Evolutionary conservation across 2,888 invertebrate genomes (phyloP), one percentile per base, ranked within the genome.

Genomic region (Isotomurus palustris): DNA sequence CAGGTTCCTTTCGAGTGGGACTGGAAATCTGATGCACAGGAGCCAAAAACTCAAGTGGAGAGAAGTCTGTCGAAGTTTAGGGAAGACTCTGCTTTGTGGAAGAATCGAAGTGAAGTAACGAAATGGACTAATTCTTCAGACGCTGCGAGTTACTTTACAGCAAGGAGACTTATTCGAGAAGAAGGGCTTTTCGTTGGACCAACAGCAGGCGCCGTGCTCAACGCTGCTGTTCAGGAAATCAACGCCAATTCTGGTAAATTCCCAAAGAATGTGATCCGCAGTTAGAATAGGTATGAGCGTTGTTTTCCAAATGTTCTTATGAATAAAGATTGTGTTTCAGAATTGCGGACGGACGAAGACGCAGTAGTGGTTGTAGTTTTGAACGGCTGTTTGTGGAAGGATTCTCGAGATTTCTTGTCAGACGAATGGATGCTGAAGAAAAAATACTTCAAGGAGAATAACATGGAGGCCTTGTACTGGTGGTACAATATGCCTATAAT

Each of bases 401-500:
- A 27, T 14, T 21, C 38, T 10, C 6, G 32, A 24, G 40, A 52
- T 1, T 57, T 52, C 24, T 36, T 57, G n/a, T 52, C 52, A 3
- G 27, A 36, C 4, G 51, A 52, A 8, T 57, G 57, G 57, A 57
- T 57, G 57, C 27, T 57, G 21, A 17, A 28, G 17, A 45, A 52
- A 17, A 44, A 44, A 2, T 47, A 52, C 25, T 57, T 45, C 19
- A 40, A 14, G 51, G 44, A 36, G 44, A 57, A 25, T 56, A 67
- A 55, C 58, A 59, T 55, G 55, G 67, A 52, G 59, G 63, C 45
- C 28, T 52, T 53, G 55, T 57, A 52, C 35, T 57, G 57, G 57
- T 57, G 57, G 57, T 57, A 50, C 22, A 48, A 53, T n/a, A 57
- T 57, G 57, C 52, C 57, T 5, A 2, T 57, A 10, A 38, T 45